A percentile compares a stretch with the other conserved stretches of the same genome.
phyloP scores from a whole-genome alignment of 2,113 vertebrate species.

The Plecotus auritus region DNA sequence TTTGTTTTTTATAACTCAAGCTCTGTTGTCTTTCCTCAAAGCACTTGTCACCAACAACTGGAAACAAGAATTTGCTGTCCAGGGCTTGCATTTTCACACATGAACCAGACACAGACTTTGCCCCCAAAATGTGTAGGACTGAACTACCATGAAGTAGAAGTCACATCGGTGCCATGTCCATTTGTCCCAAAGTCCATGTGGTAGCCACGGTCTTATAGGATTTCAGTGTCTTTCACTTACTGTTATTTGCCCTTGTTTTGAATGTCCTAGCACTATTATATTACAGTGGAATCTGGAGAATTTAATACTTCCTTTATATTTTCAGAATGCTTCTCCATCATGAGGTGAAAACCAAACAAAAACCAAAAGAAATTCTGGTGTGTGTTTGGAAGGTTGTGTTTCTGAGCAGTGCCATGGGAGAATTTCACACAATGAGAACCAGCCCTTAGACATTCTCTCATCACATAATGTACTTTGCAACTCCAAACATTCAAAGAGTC shows the following conservation, averaged over 20 bases:
- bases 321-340: constrained; percentile 39
- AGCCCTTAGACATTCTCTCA: not conserved
- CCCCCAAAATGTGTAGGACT: not conserved
- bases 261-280: not conserved
- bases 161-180: not conserved
- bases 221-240: not conserved
- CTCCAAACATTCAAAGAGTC: not conserved
- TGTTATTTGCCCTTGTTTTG: not conserved
- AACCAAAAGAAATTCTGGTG: not conserved
- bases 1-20: not conserved
- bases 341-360: constrained; percentile 27
- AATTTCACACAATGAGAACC: constrained; percentile 21
- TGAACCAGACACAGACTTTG: not conserved
- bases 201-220: not conserved
- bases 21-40: not conserved
- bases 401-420: not conserved
- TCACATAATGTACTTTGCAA: not conserved
- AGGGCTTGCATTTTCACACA: not conserved
- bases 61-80: not conserved
- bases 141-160: not conserved
- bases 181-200: not conserved
- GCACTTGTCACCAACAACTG: not conserved
- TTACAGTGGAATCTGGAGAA: not conserved
- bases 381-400: not conserved
- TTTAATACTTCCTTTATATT: constrained; percentile 21